Base-by-base conservation (phyloP, 37 sponge, comb jelly and placozoan genomes). In the Tethya wilhelma region DNA sequence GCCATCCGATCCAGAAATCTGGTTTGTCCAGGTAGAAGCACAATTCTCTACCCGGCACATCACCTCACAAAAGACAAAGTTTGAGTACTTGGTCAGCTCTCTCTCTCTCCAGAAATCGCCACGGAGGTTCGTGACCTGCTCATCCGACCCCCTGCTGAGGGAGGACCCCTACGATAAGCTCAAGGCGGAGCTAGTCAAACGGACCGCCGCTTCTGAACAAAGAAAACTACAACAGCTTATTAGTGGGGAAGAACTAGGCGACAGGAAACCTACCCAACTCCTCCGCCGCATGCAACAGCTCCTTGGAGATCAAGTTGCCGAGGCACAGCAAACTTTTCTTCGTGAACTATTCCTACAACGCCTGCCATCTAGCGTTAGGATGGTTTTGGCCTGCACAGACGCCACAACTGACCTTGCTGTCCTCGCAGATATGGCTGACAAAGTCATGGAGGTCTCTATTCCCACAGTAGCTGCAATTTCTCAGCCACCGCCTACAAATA, bases 1-100 rank as follows among this genome's bases (percentile, higher is more conserved):
- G 87, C 87, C 87, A 0, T 39, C 68, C 12, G 81, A 80, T 41
- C 87, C 81, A 22, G 59, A 64, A 25, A 69, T 80, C 33, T 87
- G 87, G 87, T 80, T 87, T 56, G 87, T 70, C 19, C 87, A 87
- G 69, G 81, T 80, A 0, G 87, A 87, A 56, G 87, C 87, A 33
- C 74, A 80, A 37, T 87, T 87, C 63, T 17, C 68, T n/a, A 79
- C 76, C 38, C 32, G 81, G 19, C 39, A 58, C 39, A 64, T 86
- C 56, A 71, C 28, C n/a, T n/a, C 69, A 11, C 82, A 86, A 49
- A 46, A 57, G 63, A 74, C 80, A 4, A 42, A 19, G 32, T 90
- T 79, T 33, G 71, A 90, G 75, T 74, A 84, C 64, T 69, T 90
- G 22, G 36, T 84, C 26, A 44, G 59, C 70, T n/a, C n/a, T 74